Conservation (phyloP, 2,888 invertebrate species). For the Phanerotoma sp. region DNA sequence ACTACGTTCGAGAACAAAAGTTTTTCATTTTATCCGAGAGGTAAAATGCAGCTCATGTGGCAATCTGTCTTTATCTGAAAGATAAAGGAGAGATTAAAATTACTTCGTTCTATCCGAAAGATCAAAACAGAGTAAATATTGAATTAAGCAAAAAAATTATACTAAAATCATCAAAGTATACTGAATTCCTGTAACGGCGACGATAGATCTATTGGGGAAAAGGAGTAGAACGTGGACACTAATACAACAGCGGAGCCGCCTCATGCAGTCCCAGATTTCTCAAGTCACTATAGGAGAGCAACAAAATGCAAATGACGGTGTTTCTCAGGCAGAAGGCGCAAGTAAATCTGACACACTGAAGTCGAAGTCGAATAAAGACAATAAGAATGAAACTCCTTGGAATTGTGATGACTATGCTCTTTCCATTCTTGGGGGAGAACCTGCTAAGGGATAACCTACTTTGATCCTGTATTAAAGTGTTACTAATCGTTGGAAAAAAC, state of each 20-base stretch:
- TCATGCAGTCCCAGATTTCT: background rate
- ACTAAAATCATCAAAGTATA: background rate
- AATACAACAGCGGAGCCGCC: background rate
- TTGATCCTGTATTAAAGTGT: slow-evolving; percentile 1
- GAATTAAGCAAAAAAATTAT: background rate
- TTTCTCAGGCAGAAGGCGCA: too few relatives aligned
- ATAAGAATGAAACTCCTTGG: background rate
- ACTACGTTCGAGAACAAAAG: background rate
- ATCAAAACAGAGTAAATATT: background rate
- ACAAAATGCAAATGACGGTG: background rate
- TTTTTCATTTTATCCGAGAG: background rate
- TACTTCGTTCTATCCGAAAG: slow-evolving; percentile 1
- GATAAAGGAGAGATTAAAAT: background rate
- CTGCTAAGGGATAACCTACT: background rate
- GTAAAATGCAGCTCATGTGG: background rate
- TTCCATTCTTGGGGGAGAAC: slow-evolving; percentile 6
- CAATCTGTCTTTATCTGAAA: background rate
- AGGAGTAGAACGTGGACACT: background rate
- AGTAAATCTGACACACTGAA: too few relatives aligned
- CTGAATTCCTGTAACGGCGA: background rate
- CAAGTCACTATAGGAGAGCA: background rate
- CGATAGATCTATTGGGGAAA: background rate
- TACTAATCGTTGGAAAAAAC: slow-evolving; percentile 14
- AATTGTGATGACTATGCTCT: slow-evolving; percentile 1
- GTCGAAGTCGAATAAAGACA: background rate